Base-by-base conservation (phyloP, 2,113 vertebrate species). In the Taurulus bubalis region DNA sequence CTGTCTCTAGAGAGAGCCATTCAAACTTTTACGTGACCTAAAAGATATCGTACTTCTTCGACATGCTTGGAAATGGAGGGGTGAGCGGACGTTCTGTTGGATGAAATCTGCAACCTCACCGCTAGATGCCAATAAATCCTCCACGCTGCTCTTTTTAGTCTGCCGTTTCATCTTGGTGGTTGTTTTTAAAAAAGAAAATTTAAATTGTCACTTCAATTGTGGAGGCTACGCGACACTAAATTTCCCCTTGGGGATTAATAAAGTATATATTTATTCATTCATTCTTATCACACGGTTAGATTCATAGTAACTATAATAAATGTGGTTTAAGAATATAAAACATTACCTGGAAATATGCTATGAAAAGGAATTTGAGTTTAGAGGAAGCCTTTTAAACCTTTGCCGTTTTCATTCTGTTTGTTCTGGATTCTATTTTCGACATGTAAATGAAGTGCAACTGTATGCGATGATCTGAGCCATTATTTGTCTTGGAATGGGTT, bases 331-430 rank as follows among this genome's bases (percentile, higher is more conserved):
- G 28, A 77, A 65, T 30, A 55, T 38, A 20, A 71, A 86, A 53
- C 16, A 14, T 32, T 11, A 63, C 34, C 28, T 69, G 65, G 49
- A 71, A 89, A 80, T 40, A 82, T 86, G 66, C 73, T 34, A 66
- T 58, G 71, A 34, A 65, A 56, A 36, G 30, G 16, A 38, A 56
- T 75, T 36, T 59, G 28, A 77, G 11, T 53, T 71, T 28, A 16
- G 24, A 75, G 26, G 26, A 36, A 16, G 32, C 42, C 62, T 67
- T n/a, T 59, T 42, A 58, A 60, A 36, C 16, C 30, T 62, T 70
- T 49, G 3, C 20, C 56, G 49, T 77, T 86, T 60, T 51, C 15
- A 28, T 26, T 3, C 5, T 42, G 30, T 36, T 42, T 81, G 6
- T 68, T 63, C 32, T 38, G 38, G 22, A 49, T 79, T 65, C 71